phyloP scores from a whole-genome alignment of 1,140 invertebrate genomes.

The Drosophila lacertosa region DNA sequence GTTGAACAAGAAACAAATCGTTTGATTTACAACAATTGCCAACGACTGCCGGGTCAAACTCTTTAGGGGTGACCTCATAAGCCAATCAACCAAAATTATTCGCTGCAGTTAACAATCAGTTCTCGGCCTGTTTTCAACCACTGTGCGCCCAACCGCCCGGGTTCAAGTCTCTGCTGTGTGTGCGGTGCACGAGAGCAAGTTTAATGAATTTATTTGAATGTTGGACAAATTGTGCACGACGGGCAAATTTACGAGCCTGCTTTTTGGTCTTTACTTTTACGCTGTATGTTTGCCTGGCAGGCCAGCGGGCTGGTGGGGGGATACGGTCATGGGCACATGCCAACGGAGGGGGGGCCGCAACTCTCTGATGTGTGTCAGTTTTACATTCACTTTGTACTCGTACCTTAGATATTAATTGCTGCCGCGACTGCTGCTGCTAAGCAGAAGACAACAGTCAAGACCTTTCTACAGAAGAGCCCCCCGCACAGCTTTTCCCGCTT shows the following conservation, averaged over 20 bases:
- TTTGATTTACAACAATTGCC: constrained; percentile 35
- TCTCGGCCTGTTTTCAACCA: constrained; percentile 27
- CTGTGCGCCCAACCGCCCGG: constrained; percentile 2
- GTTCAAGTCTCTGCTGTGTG: constrained; percentile 36
- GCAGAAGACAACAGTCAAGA: constrained; percentile 34
- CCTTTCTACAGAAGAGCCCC: constrained; percentile 60
- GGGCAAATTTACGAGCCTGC: constrained; percentile 78
- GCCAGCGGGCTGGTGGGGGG: neutral
- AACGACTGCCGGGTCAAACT: constrained; percentile 44
- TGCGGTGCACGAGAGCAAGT: constrained; percentile 49
- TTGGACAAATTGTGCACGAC: constrained; percentile 81
- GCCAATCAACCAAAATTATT: constrained; percentile 39
- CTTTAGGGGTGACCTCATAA: constrained; percentile 49
- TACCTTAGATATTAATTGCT: constrained; percentile 81
- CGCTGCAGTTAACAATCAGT: constrained; percentile 23
- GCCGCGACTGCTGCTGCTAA: constrained; percentile 42
- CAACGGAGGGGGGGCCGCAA: constrained; percentile 7
- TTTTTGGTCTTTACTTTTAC: constrained; percentile 38
- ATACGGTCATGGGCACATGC: constrained; percentile 32
- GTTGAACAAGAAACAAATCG: constrained; percentile 60
- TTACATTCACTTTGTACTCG: constrained; percentile 77
- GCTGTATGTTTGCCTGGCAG: constrained; percentile 3
- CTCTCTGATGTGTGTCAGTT: constrained; percentile 69
- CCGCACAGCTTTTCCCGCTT: constrained; percentile 44
- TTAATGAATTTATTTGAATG: constrained; percentile 83